These are phyloP conservation scores for Sminthurides bifidus DNA, from an alignment of 1,140 invertebrate genomes.

Conservation along the genomic window DNA sequence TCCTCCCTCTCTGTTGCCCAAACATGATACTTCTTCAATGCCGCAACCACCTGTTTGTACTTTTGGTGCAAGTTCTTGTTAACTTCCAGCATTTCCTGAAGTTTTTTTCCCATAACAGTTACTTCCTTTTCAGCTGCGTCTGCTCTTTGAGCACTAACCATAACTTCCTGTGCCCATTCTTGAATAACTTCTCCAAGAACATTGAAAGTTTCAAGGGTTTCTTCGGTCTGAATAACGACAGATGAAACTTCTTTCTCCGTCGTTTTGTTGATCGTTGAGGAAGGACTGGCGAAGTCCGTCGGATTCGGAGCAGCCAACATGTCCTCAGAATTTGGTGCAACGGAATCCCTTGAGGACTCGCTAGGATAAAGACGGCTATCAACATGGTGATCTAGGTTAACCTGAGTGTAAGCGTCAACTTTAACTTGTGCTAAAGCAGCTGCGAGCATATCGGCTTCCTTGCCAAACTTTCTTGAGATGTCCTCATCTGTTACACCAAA, in stretches of 20 bases:
- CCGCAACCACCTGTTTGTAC: slow-evolving; percentile 18
- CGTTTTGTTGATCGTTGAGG: not conserved
- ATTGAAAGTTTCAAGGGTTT: slow-evolving; percentile 25
- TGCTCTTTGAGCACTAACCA: slow-evolving; percentile 9
- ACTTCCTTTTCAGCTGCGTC: slow-evolving; percentile 8
- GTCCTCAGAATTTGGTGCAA: not conserved
- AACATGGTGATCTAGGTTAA: not conserved
- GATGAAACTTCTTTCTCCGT: slow-evolving; percentile 9
- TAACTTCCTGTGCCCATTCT: slow-evolving; percentile 20
- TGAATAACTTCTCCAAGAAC: slow-evolving; percentile 15
- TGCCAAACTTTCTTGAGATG: not conserved
- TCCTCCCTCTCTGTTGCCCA: slow-evolving; percentile 14
- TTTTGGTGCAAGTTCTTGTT: slow-evolving; percentile 8
- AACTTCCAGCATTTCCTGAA: slow-evolving; percentile 15
- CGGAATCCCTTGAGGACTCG: not conserved
- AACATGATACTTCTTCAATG: too few species aligned
- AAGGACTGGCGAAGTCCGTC: too few species aligned
- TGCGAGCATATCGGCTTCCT: not conserved
- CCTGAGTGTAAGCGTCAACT: not conserved
- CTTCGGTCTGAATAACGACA: slow-evolving; percentile 22
- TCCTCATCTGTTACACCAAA: too few species aligned
- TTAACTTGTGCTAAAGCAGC: not conserved
- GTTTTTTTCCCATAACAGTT: slow-evolving; percentile 4
- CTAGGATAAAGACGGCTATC: not conserved
- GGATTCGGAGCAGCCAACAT: not conserved